Evolutionary conservation across 2,888 invertebrate genomes (phyloP).

Genomic region (Toxonevra muliebris): DNA sequence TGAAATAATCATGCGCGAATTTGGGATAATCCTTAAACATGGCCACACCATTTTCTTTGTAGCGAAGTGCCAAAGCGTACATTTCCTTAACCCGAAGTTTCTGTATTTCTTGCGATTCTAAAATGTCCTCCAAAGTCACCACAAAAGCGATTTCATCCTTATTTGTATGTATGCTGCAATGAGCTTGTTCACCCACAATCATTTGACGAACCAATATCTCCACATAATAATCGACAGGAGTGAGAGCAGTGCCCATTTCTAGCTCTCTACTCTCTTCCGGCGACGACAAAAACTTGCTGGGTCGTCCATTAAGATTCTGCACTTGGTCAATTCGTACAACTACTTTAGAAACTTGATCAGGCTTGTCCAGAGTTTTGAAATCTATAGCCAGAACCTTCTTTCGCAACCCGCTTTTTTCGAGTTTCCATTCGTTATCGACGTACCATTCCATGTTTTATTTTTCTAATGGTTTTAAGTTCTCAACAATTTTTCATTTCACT

Average conservation of each 20-base stretch:
- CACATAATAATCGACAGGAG: slow-evolving; percentile 65
- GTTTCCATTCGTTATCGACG: slow-evolving; percentile 56
- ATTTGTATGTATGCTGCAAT: slow-evolving; percentile 62
- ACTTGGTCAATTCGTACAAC: slow-evolving; percentile 51
- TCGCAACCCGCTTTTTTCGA: slow-evolving; percentile 52
- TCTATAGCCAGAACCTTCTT: slow-evolving; percentile 55
- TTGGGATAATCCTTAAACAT: slow-evolving; percentile 72
- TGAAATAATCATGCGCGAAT: slow-evolving; percentile 80
- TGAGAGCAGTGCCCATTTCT: slow-evolving; percentile 65
- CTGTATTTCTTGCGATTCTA: slow-evolving; percentile 64
- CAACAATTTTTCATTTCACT: too few relatives aligned
- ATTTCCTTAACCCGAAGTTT: slow-evolving; percentile 64
- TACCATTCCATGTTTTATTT: slow-evolving; percentile 56
- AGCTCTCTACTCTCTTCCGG: slow-evolving; percentile 27
- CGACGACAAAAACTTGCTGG: slow-evolving; percentile 46
- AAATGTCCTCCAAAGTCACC: slow-evolving; percentile 61
- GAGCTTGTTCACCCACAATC: slow-evolving; percentile 65
- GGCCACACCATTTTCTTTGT: slow-evolving; percentile 68
- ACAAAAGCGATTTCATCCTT: slow-evolving; percentile 52
- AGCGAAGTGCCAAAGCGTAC: slow-evolving; percentile 62
- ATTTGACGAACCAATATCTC: slow-evolving; percentile 67
- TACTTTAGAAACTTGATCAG: slow-evolving; percentile 55
- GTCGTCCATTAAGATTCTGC: slow-evolving; percentile 46
- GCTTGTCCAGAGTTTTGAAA: slow-evolving; percentile 56
- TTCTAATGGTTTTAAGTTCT: too few relatives aligned